phyloP scores from a whole-genome alignment of 2,113 vertebrate species.

The Talpa occidentalis region DNA sequence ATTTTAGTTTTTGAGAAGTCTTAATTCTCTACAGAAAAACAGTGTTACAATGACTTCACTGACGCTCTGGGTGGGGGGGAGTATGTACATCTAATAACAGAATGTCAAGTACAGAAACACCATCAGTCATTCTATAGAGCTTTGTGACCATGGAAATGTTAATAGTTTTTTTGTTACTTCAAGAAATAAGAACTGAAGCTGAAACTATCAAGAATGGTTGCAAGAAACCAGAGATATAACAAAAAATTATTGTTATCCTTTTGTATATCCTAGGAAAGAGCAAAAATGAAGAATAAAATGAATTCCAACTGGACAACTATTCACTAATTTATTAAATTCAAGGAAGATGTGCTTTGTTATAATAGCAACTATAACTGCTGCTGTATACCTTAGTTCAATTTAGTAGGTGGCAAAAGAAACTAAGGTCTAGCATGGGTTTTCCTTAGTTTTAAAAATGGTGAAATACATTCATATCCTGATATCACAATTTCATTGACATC shows the following conservation, averaged over 20 bases:
- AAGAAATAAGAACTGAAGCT: rapidly evolving
- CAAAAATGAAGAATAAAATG: conserved; percentile 58
- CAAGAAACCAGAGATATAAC: neutral
- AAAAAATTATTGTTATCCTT: conserved; percentile 8
- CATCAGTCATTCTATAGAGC: neutral
- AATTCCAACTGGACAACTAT: conserved; percentile 35
- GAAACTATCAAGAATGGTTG: neutral
- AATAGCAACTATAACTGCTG: neutral
- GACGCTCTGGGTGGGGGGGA: conserved; percentile 33
- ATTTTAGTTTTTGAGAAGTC: neutral
- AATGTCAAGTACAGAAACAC: neutral
- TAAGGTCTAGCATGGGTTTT: neutral
- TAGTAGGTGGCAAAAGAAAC: neutral
- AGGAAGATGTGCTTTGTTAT: conserved; percentile 59
- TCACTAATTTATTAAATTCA: conserved; percentile 51
- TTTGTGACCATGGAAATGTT: neutral
- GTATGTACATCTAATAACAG: neutral
- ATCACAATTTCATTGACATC: neutral
- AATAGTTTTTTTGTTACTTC: neutral
- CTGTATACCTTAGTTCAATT: neutral
- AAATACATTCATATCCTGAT: neutral
- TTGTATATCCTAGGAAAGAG: conserved; percentile 49
- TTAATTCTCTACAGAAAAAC: conserved; percentile 2
- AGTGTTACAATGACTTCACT: neutral
- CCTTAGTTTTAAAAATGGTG: neutral